Evolutionary conservation across 2,113 vertebrate species (phyloP), one percentile per base, ranked within the genome.

Genomic region (Muscicapa adusta): DNA sequence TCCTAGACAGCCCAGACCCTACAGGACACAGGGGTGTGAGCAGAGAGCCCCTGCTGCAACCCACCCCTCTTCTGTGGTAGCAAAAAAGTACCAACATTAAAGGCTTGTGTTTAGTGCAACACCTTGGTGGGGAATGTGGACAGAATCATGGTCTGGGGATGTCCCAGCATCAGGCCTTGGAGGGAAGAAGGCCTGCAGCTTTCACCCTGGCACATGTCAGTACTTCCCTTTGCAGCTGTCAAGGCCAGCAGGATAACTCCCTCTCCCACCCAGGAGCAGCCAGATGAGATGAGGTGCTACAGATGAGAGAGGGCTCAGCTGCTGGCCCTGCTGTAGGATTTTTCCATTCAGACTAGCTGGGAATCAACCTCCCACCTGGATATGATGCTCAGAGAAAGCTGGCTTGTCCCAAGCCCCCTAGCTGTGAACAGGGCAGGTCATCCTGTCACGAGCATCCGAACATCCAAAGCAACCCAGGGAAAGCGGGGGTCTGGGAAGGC

Each of bases 11-110:
- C 10, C 26, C 28, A 67, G 57, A 34, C 38, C 22, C 16, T 24
- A 6, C 18, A 72, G 79, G 71, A 62, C 66, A 18, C 0, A 5
- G 34, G 40, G 0, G 1, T 18, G 47, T 1, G 7, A 78, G 61
- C 15, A 25, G 51, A 80, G 61, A 61, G 50, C 23, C 45, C 67
- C 84, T 43, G 62, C 56, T 3, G 14, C 36, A 51, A 45, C 15
- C 57, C 36, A 26, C 18, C 61, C 53, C 48, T 14, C 47, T 57
- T 50, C 53, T 25, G 23, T 15, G 25, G 3, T 2, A 2, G 4
- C n/a, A 40, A 67, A 29, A 51, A 74, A 19, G 14, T 3, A 19
- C 0, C 0, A 63, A 16, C 36, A 45, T 43, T 12, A 60, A 75
- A 85, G 23, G 14, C 29, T 88, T 1, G 0, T 22, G 53, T 75